These are phyloP conservation scores for Nymphalis io DNA, from an alignment of 1,140 invertebrate species.

Conservation along the genomic window DNA sequence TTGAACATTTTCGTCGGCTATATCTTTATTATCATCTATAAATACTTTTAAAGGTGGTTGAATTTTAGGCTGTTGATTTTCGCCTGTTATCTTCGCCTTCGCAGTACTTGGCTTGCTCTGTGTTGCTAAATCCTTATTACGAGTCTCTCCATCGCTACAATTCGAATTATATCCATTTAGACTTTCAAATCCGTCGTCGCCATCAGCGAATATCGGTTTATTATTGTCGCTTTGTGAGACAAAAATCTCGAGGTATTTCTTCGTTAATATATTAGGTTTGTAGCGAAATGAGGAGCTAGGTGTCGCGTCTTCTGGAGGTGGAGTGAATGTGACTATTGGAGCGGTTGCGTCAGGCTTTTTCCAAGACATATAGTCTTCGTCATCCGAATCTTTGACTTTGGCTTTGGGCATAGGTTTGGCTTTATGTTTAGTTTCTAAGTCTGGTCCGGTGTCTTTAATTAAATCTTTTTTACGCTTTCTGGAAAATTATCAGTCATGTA, in stretches of 20 bases:
- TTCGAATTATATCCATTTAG: slow-evolving; percentile 91
- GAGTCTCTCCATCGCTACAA: slow-evolving; percentile 79
- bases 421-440: slow-evolving; percentile 41
- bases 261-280: slow-evolving; percentile 68
- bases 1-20: slow-evolving; percentile 28
- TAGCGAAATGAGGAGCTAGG: slow-evolving; percentile 57
- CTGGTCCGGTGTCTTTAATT: slow-evolving; percentile 21
- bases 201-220: slow-evolving; percentile 71
- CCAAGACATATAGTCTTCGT: slow-evolving; percentile 77
- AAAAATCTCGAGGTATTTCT: slow-evolving; percentile 72
- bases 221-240: slow-evolving; percentile 56
- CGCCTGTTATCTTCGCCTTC: slow-evolving; percentile 24
- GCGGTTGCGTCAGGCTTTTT: slow-evolving; percentile 63
- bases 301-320: slow-evolving; percentile 57
- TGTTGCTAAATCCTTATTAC: slow-evolving; percentile 40
- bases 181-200: slow-evolving; percentile 93
- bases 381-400: slow-evolving; percentile 76
- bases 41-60: slow-evolving; percentile 20
- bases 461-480: slow-evolving; percentile 72
- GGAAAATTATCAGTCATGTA: background rate
- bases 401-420: slow-evolving; percentile 56
- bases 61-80: slow-evolving; percentile 24
- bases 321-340: slow-evolving; percentile 71
- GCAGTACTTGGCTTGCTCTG: slow-evolving; percentile 26
- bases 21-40: slow-evolving; percentile 30